Conservation (phyloP, 2,113 vertebrate genomes). For the Corythornis vintsioides region DNA sequence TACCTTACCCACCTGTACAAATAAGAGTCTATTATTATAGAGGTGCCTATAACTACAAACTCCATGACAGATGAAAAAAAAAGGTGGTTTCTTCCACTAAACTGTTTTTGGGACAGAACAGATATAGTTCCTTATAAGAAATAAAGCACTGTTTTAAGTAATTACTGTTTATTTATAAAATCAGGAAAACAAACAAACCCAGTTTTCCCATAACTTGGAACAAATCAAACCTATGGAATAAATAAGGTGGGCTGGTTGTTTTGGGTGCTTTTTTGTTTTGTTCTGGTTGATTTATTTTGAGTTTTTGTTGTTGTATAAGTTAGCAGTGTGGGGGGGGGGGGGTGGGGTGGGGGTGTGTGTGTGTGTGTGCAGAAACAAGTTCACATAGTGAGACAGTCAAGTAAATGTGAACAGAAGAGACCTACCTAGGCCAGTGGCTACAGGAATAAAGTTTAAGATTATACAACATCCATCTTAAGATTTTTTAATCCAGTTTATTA, state of each 20-base stretch:
- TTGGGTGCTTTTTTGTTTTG: no score
- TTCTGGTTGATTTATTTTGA: neutral
- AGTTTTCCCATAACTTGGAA: neutral
- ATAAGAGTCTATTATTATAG: neutral
- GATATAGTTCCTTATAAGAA: neutral
- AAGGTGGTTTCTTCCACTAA: neutral
- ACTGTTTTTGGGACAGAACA: neutral
- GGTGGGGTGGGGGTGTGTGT: no score
- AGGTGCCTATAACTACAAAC: neutral
- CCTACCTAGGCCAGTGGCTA: neutral
- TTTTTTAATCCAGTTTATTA: conserved; percentile 90
- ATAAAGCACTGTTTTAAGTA: neutral
- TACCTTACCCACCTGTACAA: neutral
- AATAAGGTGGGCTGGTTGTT: neutral
- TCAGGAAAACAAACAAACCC: neutral
- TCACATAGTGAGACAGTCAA: neutral
- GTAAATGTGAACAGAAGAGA: neutral
- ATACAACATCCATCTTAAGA: conserved; percentile 43
- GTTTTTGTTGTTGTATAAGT: neutral
- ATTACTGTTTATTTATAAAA: neutral
- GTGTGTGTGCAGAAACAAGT: neutral
- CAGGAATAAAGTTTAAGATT: neutral
- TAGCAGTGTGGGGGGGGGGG: no score
- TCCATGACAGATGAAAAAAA: neutral
- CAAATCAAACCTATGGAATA: neutral